Evolutionary conservation across 2,797 vertebrate genomes (phyloP), one percentile per base, ranked within the genome.

Genomic region (Gephyroberyx darwinii): DNA sequence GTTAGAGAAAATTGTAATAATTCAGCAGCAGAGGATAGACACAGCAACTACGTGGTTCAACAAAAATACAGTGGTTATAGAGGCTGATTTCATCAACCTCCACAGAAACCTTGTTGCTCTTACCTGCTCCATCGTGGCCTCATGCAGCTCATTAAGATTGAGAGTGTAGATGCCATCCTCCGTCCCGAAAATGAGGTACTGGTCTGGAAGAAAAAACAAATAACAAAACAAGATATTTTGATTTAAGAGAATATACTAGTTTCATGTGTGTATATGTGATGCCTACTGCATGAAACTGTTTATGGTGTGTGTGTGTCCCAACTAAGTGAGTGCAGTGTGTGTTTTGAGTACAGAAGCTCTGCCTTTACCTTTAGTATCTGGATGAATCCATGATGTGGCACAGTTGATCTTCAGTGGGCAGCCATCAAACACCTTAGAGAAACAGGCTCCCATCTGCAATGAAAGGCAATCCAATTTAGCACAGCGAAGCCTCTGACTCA

Each of bases 61-160:
- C 20, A 45, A 31, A n/a, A 48, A 30, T 5, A 20, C 17, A n/a
- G 47, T 3, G 31, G 8, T 1, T 14, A 19, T 67, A 69, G 60
- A 4, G 2, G 30, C 31, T 41, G 10, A n/a, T 62, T 51, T 48
- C 0, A 57, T 26, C 26, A 26, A 26, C 26, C 53, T 2, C 33
- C 5, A 2, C 14, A 41, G 53, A 55, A 33, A 31, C 26, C 26
- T 16, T 55, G 14, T 50, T 50, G 47, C 6, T 30, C 60, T 78
- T 86, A 99, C 98, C 96, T 99, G 98, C 88, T 99, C 98, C 98
- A 99, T 99, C 1, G 98, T 96, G 74, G 98, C 96, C 90, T 99
- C 98, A 0, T 99, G 98, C 41, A 99, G 91, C 78, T 99, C 98
- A 53, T 99, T 99, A 64, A 99, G 90, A 91, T 99, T 99, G 86